Evolutionary conservation across 2,113 vertebrate genomes (phyloP), one percentile per base, ranked within the genome.

Genomic region (Noctilio leporinus): DNA sequence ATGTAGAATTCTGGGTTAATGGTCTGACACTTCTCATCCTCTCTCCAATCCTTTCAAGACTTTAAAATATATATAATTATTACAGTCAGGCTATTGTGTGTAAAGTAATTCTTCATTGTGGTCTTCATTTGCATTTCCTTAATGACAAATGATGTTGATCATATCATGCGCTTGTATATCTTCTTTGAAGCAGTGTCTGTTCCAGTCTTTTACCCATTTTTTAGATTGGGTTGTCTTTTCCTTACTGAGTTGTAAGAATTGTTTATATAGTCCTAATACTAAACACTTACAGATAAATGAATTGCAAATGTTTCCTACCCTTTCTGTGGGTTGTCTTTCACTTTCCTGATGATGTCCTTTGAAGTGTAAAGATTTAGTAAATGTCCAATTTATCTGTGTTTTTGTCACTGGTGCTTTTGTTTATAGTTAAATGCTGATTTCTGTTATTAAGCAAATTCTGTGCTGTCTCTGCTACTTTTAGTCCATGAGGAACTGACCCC

Each of bases 71-170:
- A 40, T 70, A 1, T 15, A 55, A 47, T 35, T 47, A 70, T 53
- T 73, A 26, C n/a, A 67, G 47, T 30, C 55, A 65, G 45, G 17
- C 45, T 38, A 33, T 19, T 65, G 1, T 47, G 6, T 65, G 20
- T 95, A 19, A 73, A 65, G 14, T 81, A 28, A 81, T 70, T 72
- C 19, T 33, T 86, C 55, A 33, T 45, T 86, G 45, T 86, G 65
- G 30, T 81, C 91, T 81, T 65, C 53, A 95, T 91, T 80, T 81
- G 38, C 38, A 47, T 91, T 81, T 95, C n/a, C 47, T 33, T 64
- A 33, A 53, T 59, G 49, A 49, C 26, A 67, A 4, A 47, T 78
- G 11, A 62, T 43, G 6, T 33, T 17, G 45, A 43, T 45, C 45
- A 64, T 64, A 72, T 78, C 5, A 53, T 53, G 14, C 64, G 19